phyloP scores from a whole-genome alignment of 2,888 invertebrate species.

The Eupithecia pulchellata region DNA sequence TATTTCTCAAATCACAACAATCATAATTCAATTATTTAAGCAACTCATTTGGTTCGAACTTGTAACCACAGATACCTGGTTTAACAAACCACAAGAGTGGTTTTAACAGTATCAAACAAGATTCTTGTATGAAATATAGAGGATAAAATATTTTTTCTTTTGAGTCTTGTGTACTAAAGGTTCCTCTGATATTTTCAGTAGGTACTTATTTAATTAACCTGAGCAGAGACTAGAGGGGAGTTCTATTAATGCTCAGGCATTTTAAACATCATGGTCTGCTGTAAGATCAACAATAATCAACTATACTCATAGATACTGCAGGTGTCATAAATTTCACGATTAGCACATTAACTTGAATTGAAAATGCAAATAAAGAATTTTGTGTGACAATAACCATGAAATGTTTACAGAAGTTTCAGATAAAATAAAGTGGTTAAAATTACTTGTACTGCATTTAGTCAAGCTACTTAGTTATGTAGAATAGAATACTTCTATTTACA shows the following conservation, averaged over 20 bases:
- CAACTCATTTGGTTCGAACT: background rate
- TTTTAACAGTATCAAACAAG: background rate
- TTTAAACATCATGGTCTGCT: background rate
- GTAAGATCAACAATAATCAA: background rate
- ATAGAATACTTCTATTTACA: no score
- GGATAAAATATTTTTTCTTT: background rate
- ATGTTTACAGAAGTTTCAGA: background rate
- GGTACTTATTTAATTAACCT: background rate
- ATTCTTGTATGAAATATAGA: background rate
- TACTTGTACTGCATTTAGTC: background rate
- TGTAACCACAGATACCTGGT: background rate
- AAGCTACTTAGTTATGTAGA: background rate
- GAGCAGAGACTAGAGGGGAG: background rate
- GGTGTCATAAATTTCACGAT: background rate
- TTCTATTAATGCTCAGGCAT: background rate
- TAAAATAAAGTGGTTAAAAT: background rate
- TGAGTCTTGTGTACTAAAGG: background rate
- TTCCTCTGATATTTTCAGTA: background rate
- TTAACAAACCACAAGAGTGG: background rate
- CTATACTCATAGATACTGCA: background rate
- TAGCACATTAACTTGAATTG: background rate
- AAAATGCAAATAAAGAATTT: slow-evolving; percentile 2
- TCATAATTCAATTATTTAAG: background rate
- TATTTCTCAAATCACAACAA: background rate
- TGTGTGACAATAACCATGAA: background rate